Evolutionary conservation across 2,888 invertebrate genomes (phyloP), one percentile per base, ranked within the genome.

Genomic region (Carabus problematicus): DNA sequence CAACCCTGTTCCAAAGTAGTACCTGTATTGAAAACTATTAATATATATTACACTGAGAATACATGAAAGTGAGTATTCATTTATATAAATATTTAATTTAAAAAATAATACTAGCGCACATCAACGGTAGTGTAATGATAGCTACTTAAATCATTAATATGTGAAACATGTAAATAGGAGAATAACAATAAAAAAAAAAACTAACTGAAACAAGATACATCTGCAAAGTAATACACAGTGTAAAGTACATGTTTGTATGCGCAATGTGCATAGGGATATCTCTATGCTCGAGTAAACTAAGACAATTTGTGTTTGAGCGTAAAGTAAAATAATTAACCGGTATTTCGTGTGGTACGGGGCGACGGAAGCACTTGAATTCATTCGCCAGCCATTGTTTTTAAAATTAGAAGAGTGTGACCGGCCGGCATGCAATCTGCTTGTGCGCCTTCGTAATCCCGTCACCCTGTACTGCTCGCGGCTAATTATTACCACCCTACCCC

Each of bases 291-390:
- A 45, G n/a, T 45, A 45, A 45, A 45, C 45, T 14, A 45, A 45
- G 45, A 45, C 45, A 45, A 42, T 42, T 42, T 42, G 43, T 9
- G 43, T 42, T 9, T 9, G 43, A n/a, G 14, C 45, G n/a, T 45
- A 14, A 45, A 45, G 45, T 12, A 6, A 45, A 45, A 12, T 12
- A 45, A 12, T 45, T 12, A 45, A n/a, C 14, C n/a, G 45, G 14
- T 45, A 45, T 45, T 45, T 45, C 45, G 45, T 45, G 45, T 45
- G n/a, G n/a, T 45, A n/a, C 45, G 45, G n/a, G 45, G n/a, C 14
- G 45, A 45, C n/a, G n/a, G 14, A 45, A 45, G n/a, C n/a, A 14
- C 14, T 45, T 45, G n/a, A n/a, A n/a, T 14, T 7, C 45, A 45
- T 14, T 14, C 14, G 45, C 45, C 45, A 12, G 45, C 45, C 45